Evolutionary conservation across 2,113 vertebrate species (phyloP), one percentile per base, ranked within the genome.

Genomic region (Crotalus horridus): DNA sequence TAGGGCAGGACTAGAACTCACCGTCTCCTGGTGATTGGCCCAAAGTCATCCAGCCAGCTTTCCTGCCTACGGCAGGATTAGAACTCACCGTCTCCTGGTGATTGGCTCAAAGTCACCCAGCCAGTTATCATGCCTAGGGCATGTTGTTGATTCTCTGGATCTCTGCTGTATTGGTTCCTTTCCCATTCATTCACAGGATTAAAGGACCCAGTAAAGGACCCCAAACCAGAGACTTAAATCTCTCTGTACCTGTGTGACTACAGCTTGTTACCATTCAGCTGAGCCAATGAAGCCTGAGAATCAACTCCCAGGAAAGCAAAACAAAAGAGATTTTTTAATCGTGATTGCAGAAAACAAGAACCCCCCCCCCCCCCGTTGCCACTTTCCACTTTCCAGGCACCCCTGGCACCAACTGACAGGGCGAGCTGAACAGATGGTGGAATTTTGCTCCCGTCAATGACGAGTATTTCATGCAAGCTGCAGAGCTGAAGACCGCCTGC

Each of bases 31-130:
- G 4, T n/a, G 21, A n/a, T 13, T 64, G 26, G 10, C 11, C 11
- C 10, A n/a, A n/a, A 64, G 1, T 64, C 10, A 1, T 26, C 1
- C 61, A 13, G 61, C 4, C 0, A 0, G 11, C 1, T 61, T 0
- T 64, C 29, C 4, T 64, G 59, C 3, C 59, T 61, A 61, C 0
- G 24, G 24, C 3, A 4, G 3, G 3, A 61, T 1, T 29, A 61
- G 24, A 61, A 61, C 1, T 61, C 3, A 61, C 59, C 0, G 10
- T 61, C 59, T 29, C 59, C 56, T 58, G 21, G 21, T 23, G 21
- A 58, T 8, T 58, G 56, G 0, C 56, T 21, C 21, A 23, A 8
- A 58, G 6, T 58, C 56, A 3, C 56, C 26, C 24, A 61, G 3
- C 58, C 0, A 1, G 24, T 1, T 61, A 12, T 61, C 26, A 1